Evolutionary conservation across 2,113 vertebrate genomes (phyloP).

Genomic region (Papio anubis): DNA sequence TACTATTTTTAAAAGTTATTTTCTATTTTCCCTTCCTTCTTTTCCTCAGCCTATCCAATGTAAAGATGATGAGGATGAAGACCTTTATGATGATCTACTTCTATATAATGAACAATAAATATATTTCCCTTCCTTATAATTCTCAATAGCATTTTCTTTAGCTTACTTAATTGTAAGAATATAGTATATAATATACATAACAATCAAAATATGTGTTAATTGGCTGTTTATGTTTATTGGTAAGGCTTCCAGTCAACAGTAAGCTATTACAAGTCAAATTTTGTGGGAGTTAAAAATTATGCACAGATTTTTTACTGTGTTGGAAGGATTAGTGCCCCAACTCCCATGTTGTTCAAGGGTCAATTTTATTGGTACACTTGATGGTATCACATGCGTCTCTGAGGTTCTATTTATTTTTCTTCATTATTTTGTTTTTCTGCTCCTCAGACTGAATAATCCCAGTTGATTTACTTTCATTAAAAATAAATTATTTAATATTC

Average conservation of each 20-base stretch:
- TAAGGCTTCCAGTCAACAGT: background rate
- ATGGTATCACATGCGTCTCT: background rate
- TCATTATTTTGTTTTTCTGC: background rate
- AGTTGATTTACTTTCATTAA: background rate
- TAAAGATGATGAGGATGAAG: background rate
- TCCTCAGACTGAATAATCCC: background rate
- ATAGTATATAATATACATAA: background rate
- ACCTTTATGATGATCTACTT: background rate
- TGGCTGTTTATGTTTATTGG: background rate
- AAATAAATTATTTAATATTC: background rate
- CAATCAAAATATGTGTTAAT: background rate
- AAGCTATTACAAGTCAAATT: background rate
- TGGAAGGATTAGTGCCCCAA: background rate
- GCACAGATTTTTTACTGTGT: background rate
- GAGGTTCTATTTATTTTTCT: background rate
- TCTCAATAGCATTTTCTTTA: background rate
- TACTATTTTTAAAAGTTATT: background rate
- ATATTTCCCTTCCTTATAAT: background rate
- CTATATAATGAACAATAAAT: background rate
- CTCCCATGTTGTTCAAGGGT: background rate
- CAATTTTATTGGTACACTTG: background rate
- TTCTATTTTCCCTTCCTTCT: background rate
- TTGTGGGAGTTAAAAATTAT: background rate
- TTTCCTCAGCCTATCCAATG: background rate
- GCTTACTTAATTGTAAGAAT: background rate